These are phyloP conservation scores for Taeniopygia guttata DNA, from an alignment of 2,797 vertebrate genomes.

Conservation along the genomic window DNA sequence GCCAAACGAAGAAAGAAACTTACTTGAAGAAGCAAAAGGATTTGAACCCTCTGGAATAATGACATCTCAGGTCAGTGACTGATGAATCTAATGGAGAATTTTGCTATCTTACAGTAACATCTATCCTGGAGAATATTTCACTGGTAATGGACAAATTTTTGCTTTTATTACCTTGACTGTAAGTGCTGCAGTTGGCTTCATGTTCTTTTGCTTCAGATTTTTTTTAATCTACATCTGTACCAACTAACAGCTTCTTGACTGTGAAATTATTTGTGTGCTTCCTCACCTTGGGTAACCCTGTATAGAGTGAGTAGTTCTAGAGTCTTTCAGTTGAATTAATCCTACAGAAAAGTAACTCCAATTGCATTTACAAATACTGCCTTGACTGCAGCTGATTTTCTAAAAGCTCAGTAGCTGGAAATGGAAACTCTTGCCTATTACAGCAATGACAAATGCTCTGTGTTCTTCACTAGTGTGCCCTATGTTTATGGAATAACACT, in stretches of 20 bases:
- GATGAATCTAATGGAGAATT: neutral
- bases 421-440: neutral
- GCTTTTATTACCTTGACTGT: neutral
- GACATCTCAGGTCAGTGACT: slow-evolving; percentile 68
- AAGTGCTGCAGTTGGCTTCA: neutral
- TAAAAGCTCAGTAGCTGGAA: neutral
- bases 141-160: neutral
- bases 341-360: neutral
- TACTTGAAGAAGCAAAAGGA: slow-evolving; percentile 91
- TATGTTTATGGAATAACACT: neutral
- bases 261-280: neutral
- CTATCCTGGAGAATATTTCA: neutral
- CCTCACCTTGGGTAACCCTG: neutral
- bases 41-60: slow-evolving; percentile 79
- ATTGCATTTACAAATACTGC: neutral
- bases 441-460: neutral
- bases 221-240: neutral
- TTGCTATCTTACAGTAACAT: neutral
- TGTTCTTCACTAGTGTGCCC: neutral
- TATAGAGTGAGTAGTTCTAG: neutral
- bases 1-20: slow-evolving; percentile 96
- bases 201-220: neutral
- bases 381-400: neutral
- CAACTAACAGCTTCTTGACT: neutral
- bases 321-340: neutral